Percentiles rank a stretch among this genome's conserved stretches.
phyloP scores from a whole-genome alignment of 64 coral and sea anemone species.

The Actinia equina region DNA sequence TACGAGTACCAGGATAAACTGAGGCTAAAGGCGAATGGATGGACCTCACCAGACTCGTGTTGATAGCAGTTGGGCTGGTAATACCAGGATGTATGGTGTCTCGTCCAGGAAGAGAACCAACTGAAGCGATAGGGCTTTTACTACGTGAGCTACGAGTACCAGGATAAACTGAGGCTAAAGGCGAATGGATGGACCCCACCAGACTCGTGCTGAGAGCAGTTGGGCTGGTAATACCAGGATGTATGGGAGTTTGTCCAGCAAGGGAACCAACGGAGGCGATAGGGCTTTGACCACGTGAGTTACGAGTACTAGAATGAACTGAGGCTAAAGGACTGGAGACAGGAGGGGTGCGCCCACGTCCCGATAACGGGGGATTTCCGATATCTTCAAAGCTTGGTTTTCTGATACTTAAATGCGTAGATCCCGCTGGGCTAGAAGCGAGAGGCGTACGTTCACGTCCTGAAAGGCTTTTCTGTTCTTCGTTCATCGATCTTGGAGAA shows the following conservation, averaged over 20 bases:
- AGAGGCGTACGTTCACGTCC: neutral
- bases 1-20: neutral
- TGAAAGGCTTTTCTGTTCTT: neutral
- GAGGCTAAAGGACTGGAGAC: neutral
- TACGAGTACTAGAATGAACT: neutral
- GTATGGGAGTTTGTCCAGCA: neutral
- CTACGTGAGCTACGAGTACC: neutral
- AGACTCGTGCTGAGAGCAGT: neutral
- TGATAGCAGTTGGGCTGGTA: neutral
- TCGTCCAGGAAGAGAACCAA: neutral
- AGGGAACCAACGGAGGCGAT: neutral
- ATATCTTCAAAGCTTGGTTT: neutral
- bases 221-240: neutral
- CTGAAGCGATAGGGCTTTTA: neutral
- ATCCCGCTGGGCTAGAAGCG: neutral
- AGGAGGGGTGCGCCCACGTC: neutral
- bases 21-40: neutral
- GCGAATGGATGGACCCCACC: neutral
- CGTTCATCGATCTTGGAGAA: neutral
- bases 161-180: neutral
- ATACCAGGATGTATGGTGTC: neutral
- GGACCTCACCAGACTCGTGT: neutral
- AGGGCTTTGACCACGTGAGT: neutral
- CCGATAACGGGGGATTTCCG: neutral
- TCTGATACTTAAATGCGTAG: neutral